Evolutionary conservation across 2,888 invertebrate genomes (phyloP), one percentile per base, ranked within the genome.

Genomic region (Cacoxenus indagator): DNA sequence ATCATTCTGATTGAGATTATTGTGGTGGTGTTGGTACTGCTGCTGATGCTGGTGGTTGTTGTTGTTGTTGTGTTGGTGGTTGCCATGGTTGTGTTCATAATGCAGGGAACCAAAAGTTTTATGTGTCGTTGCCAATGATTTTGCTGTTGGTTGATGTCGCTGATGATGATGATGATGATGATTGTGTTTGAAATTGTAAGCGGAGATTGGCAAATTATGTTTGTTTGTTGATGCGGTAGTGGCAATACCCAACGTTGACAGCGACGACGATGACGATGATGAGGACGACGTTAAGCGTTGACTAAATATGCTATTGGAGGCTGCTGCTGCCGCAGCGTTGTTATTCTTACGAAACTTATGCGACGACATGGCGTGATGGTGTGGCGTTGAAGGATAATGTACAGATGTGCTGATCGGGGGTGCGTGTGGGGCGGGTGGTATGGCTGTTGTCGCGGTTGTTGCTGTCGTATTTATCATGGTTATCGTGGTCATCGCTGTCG

Each of bases 301-400:
- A 70, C 85, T 85, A 67, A 85, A 85, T 76, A 85, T 85, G 76
- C 86, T 86, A 78, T 86, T 85, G 62, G 84, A 84, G 66, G 83
- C 86, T 72, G 87, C 86, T 70, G 86, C 87, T 65, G 86, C 85
- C 64, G 87, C 87, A 64, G 86, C 85, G 75, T 85, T 86, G 70
- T 86, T 87, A 77, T 85, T 87, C 76, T 85, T 86, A 37, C 85
- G 84, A 80, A 85, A 85, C 76, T 85, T 85, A 71, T 85, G 86
- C 70, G 70, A 37, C 45, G 31, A 27, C 51, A 65, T 65, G 8
- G 17, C 19, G 31, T 59, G 46, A 22, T 43, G 45, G 45, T 62
- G 46, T 62, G 64, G 26, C 14, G 64, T 45, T 64, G 48, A 45
- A 19, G 64, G 9, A 55, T 55, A 55, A 27, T 62, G 37, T 62